Evolutionary conservation across 1,140 invertebrate genomes (phyloP).

Genomic region (Aphelenchoides besseyi): DNA sequence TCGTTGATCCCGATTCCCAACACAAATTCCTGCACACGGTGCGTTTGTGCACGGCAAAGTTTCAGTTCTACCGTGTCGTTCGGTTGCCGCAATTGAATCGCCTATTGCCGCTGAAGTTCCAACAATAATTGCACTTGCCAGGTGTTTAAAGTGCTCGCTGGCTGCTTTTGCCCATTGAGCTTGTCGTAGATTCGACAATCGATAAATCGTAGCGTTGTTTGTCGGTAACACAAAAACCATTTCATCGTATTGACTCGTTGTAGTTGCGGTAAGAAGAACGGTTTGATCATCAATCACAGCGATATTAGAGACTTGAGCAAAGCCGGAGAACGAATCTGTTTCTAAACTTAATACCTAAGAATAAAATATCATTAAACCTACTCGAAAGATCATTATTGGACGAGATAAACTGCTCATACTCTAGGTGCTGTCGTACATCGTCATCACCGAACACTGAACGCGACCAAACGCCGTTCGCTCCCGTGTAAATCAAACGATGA

Average conservation of each 20-base stretch:
- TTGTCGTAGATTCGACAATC: neutral
- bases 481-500: constrained; percentile 22
- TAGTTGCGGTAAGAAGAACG: constrained; percentile 11
- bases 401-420: neutral
- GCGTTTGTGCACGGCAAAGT: neutral
- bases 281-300: constrained; percentile 6
- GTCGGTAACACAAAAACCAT: neutral
- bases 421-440: constrained; percentile 10
- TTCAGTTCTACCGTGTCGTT: neutral
- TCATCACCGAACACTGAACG: constrained; percentile 16
- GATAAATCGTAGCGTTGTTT: constrained; percentile 1
- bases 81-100: neutral
- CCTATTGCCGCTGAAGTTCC: neutral
- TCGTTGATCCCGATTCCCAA: neutral
- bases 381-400: no score
- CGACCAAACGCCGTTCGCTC: constrained; percentile 21
- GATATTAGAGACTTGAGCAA: neutral
- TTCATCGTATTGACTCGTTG: neutral
- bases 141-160: neutral
- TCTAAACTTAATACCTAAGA: neutral
- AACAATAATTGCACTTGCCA: neutral
- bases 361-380: no score
- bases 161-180: constrained; percentile 15
- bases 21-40: constrained; percentile 7
- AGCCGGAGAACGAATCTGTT: neutral